Evolutionary conservation across 2,888 invertebrate species (phyloP).

Genomic region (Drosophila parthenogenetica): DNA sequence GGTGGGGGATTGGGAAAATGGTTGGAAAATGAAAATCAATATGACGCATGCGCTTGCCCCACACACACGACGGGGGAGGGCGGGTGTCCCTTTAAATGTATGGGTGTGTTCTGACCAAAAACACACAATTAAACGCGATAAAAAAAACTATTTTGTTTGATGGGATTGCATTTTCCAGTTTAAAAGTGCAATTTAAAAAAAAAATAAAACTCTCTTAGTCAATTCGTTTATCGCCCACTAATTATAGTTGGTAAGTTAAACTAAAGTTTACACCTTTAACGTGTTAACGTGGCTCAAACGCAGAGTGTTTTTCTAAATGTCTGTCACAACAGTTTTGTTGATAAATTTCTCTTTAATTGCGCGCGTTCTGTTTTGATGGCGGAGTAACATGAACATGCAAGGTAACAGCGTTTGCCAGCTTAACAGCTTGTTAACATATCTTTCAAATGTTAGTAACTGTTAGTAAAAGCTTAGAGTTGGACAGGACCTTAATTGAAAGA

Average conservation of each 20-base stretch:
- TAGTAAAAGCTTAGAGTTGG: no score
- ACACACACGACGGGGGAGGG: not conserved
- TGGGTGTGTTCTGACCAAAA: conserved; percentile 34
- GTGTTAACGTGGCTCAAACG: conserved; percentile 4
- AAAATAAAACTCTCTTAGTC: conserved; percentile 2
- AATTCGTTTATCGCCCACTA: not conserved
- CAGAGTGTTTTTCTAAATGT: not conserved
- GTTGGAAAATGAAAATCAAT: conserved; percentile 71
- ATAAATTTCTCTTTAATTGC: no score
- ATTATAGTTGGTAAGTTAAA: not conserved
- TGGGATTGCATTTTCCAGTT: conserved; percentile 5
- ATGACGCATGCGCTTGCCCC: conserved; percentile 74
- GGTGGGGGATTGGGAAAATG: conserved; percentile 42
- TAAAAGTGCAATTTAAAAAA: conserved; percentile 12
- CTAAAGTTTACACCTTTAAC: not conserved
- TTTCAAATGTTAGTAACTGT: no score
- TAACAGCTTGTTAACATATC: no score
- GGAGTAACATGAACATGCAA: no score
- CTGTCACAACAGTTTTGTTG: not conserved
- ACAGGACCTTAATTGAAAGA: no score
- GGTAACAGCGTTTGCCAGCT: no score
- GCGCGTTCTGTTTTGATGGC: not conserved
- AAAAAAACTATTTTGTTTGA: conserved; percentile 27
- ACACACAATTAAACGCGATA: conserved; percentile 41
- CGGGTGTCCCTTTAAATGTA: not conserved